Percentiles rank a stretch among this genome's conserved stretches.
Evolutionary conservation across 2,888 invertebrate species (phyloP).

Genomic region (Philhelius pedissequus): DNA sequence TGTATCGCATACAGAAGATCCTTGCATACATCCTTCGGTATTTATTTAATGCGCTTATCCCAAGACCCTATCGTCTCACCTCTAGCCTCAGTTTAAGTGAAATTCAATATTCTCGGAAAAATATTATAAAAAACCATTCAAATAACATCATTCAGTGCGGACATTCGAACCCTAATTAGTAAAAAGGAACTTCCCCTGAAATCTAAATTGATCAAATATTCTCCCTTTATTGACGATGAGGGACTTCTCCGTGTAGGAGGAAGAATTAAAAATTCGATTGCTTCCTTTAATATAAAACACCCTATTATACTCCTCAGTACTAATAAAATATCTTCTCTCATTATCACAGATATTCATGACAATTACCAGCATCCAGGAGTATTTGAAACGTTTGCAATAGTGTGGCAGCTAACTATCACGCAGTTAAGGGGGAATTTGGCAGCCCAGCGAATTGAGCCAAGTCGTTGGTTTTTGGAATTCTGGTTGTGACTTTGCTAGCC

Average conservation of each 20-base stretch:
- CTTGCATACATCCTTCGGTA: slow-evolving; percentile 27
- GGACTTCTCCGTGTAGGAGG: too few relatives aligned
- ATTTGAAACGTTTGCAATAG: background rate
- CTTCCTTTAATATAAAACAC: too few relatives aligned
- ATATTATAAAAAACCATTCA: background rate
- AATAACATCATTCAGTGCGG: background rate
- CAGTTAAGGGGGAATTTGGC: slow-evolving; percentile 39
- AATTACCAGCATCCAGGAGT: slow-evolving; percentile 8
- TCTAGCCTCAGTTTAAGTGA: background rate
- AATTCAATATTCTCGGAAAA: background rate
- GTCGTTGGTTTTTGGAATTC: slow-evolving; percentile 10
- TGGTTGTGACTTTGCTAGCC: slow-evolving; percentile 30
- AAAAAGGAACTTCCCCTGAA: background rate
- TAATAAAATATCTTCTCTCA: background rate
- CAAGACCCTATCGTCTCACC: background rate
- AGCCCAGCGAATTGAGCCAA: background rate
- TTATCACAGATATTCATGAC: slow-evolving; percentile 7
- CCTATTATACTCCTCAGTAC: slow-evolving; percentile 12
- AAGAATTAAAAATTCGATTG: background rate
- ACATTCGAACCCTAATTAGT: background rate
- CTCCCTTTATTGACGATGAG: background rate
- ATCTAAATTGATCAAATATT: background rate
- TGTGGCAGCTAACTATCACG: slow-evolving; percentile 8
- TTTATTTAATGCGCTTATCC: background rate
- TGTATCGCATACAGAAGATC: slow-evolving; percentile 8